Evolutionary conservation across 2,113 vertebrate genomes (phyloP).

Genomic region (Heliornis fulica): DNA sequence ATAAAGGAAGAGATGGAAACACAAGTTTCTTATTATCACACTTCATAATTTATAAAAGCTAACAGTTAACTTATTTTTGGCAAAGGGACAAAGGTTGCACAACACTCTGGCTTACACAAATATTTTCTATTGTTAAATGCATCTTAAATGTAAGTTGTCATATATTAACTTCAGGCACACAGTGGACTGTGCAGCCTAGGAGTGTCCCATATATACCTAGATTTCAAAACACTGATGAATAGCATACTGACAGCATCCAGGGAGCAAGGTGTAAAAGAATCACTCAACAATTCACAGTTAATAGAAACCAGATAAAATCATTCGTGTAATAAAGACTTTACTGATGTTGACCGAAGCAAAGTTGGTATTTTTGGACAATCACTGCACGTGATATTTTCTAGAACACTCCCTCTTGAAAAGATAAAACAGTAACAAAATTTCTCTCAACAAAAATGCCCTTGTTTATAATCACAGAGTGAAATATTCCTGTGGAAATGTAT

Average conservation of each 20-base stretch:
- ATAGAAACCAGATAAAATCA: slow-evolving; percentile 66
- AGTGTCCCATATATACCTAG: slow-evolving; percentile 21
- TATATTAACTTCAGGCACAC: slow-evolving; percentile 50
- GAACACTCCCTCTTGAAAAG: neutral
- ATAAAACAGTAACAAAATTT: neutral
- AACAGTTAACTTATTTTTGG: slow-evolving; percentile 83
- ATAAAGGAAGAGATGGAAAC: slow-evolving; percentile 79
- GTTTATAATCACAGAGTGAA: neutral
- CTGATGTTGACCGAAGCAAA: neutral
- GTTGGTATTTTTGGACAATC: neutral
- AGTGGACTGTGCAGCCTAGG: neutral
- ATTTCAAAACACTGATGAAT: slow-evolving; percentile 45
- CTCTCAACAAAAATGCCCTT: neutral
- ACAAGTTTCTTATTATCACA: slow-evolving; percentile 89
- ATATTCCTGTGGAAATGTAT: neutral
- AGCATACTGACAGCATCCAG: slow-evolving; percentile 6
- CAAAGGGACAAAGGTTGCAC: slow-evolving; percentile 75
- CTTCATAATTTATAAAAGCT: slow-evolving; percentile 83
- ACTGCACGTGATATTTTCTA: slow-evolving; percentile 19
- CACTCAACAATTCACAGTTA: slow-evolving; percentile 47
- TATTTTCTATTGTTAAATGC: slow-evolving; percentile 76
- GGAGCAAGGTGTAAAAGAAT: slow-evolving; percentile 58
- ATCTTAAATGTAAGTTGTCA: slow-evolving; percentile 72
- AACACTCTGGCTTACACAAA: slow-evolving; percentile 74
- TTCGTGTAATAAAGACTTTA: slow-evolving; percentile 23